phyloP scores from a whole-genome alignment of 2,888 invertebrate species.

The Synergus gifuensis region DNA sequence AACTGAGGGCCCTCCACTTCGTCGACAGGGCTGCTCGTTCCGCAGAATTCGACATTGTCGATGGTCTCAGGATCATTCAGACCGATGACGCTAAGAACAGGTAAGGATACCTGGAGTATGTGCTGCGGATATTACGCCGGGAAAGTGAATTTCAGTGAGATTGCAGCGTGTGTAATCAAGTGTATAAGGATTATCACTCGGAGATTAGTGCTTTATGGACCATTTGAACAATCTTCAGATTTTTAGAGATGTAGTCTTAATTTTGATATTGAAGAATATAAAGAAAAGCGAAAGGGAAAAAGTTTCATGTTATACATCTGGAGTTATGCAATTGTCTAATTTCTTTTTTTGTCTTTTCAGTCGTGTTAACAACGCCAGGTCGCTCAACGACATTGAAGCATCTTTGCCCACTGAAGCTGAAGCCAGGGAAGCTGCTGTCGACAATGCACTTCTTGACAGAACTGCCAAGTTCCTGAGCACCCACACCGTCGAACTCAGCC shows the following conservation, averaged over 20 bases:
- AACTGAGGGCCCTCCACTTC: slow-evolving; percentile 87
- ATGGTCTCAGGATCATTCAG: slow-evolving; percentile 79
- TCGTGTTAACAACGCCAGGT: slow-evolving; percentile 78
- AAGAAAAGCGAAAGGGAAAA: background rate
- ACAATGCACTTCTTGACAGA: slow-evolving; percentile 86
- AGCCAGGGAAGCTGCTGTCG: slow-evolving; percentile 86
- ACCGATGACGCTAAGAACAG: slow-evolving; percentile 76
- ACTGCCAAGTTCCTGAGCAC: slow-evolving; percentile 87
- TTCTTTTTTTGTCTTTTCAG: slow-evolving; percentile 60
- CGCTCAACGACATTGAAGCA: slow-evolving; percentile 82
- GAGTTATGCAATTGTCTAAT: background rate
- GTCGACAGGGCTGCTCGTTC: slow-evolving; percentile 85
- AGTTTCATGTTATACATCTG: background rate
- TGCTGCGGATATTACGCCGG: background rate
- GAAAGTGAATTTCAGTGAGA: slow-evolving; percentile 32
- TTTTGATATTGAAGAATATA: background rate
- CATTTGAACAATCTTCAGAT: background rate
- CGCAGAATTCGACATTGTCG: slow-evolving; percentile 77
- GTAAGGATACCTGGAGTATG: slow-evolving; percentile 62
- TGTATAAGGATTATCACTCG: slow-evolving; percentile 36
- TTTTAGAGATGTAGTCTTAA: background rate
- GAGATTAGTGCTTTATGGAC: background rate
- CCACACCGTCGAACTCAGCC: slow-evolving; percentile 89
- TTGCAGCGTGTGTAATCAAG: slow-evolving; percentile 20
- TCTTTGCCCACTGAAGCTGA: slow-evolving; percentile 85